Base-by-base conservation (phyloP, 1,140 invertebrate genomes). In the Archivesica marissinica region DNA sequence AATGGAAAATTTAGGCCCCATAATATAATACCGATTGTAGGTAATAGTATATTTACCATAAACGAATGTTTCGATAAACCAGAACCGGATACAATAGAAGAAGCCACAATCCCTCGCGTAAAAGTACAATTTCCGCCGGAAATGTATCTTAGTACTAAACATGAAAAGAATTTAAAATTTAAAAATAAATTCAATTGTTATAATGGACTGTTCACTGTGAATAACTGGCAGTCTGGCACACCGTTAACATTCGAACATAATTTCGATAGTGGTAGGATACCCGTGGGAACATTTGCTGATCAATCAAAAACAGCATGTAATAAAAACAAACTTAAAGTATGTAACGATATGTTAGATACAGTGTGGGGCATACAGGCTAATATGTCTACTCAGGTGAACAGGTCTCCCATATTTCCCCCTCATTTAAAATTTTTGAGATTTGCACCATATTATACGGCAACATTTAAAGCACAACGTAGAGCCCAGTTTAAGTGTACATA, bases 331-430 rank as follows among this genome's bases (percentile, higher is more conserved):
- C 15, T 54, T 23, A 17, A 77, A 38, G 11, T 38, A 59, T 50
- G 30, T 6, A 77, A 56, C 11, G n/a, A 59, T 15, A 44, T 77
- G 33, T 20, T 59, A 33, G 38, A 77, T 17, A 56, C 74, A 56
- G 52, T 77, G 7, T 77, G 38, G 28, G 74, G 52, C 28, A 59
- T 77, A 41, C 50, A 59, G 28, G 74, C 74, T n/a, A 77, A 77
- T 23, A 77, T 77, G 74, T 50, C 74, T 2, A 77, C 74, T 13
- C 11, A 77, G 38, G 3, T 35, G 13, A 77, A 77, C 25, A 54
- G 52, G 17, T 59, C 74, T 38, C 74, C 74, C 4, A 77, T 77
- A n/a, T 2, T 77, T 4, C 74, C 74, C 20, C 50, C 50, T 4
- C 4, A 33, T 3, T 59, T 30, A 15, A 15, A 2, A 11, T 56